Percentiles rank a stretch among this genome's conserved stretches.
These are phyloP conservation scores for Austrolebias charrua DNA, from an alignment of 2,797 vertebrate genomes.

Conservation along the genomic window DNA sequence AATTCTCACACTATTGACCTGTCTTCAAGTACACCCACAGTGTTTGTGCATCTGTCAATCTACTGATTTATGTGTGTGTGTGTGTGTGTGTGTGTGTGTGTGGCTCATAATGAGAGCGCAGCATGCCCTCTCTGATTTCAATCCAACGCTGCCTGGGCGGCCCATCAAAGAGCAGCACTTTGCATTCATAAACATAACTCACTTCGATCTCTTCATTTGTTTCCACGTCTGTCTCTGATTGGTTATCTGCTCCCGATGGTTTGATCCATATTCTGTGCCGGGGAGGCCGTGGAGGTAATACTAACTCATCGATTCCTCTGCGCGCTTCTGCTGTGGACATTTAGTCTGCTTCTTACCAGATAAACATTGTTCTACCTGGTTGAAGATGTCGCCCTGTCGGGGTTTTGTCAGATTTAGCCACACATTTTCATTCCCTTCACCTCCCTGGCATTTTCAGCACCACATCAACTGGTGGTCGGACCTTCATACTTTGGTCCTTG, in stretches of 20 bases:
- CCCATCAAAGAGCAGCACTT: conserved; percentile 17
- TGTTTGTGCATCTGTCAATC: conserved; percentile 24
- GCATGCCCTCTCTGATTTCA: conserved; percentile 40
- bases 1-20: conserved; percentile 31
- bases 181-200: conserved; percentile 63
- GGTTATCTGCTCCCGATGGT: conserved; percentile 68
- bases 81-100: conserved; percentile 8
- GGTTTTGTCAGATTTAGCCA: background rate
- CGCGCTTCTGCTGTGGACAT: conserved; percentile 24
- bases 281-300: conserved; percentile 43
- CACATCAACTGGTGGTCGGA: too few species aligned
- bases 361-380: background rate
- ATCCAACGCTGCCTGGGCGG: conserved; percentile 20
- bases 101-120: conserved; percentile 37
- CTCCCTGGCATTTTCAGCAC: too few species aligned
- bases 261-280: conserved; percentile 40
- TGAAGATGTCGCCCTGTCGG: too few species aligned
- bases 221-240: conserved; percentile 56
- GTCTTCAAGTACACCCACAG: conserved; percentile 22
- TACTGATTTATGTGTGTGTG: conserved; percentile 21
- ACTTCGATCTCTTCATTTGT: conserved; percentile 58
- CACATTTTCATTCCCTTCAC: too few species aligned
- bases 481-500: too few species aligned
- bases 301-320: conserved; percentile 48
- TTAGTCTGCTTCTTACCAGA: conserved; percentile 7